Base-by-base conservation (phyloP, 2,113 vertebrate genomes). In the Grus americana region DNA sequence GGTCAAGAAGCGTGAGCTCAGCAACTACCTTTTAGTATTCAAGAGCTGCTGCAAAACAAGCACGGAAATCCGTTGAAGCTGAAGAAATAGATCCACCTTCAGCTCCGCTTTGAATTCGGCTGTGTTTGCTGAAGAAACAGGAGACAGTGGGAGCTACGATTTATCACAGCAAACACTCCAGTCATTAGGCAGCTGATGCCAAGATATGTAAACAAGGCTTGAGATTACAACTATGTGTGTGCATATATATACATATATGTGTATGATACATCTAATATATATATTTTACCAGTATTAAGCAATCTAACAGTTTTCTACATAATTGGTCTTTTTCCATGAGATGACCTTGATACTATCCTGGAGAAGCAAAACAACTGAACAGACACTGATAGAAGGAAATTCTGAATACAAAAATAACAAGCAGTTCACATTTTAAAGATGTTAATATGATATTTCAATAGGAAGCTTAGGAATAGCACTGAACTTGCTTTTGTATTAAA, bases 1-100 rank as follows among this genome's bases (percentile, higher is more conserved):
- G 97, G 97, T 97, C 93, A 96, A 92, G 94, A 93, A 88, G 66
- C 19, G 0, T 29, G 78, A 95, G 97, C 91, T 95, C 93, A 87
- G 83, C 80, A 65, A 63, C 86, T 85, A 90, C 87, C 85, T 94
- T 86, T 95, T 91, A 94, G 91, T 88, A 91, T 94, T 91, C 95
- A 94, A 95, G 66, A 90, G 75, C 87, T 70, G 68, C 89, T 91
- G 91, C 92, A 91, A 96, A 95, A 89, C 84, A 91, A 95, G 91
- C 91, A 52, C 3, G 36, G 83, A 95, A 92, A 95, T 70, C 58
- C 11, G 12, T 9, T 36, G 93, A 94, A 91, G 82, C 81, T 88
- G 81, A 93, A 83, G 96, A 93, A 96, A 92, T 14, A 94, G 90
- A 97, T 88, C 75, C 67, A 90, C 82, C 87, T 92, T 94, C 90